Base-by-base conservation (phyloP, 1,140 invertebrate genomes). In the Drosophila carrolli region DNA sequence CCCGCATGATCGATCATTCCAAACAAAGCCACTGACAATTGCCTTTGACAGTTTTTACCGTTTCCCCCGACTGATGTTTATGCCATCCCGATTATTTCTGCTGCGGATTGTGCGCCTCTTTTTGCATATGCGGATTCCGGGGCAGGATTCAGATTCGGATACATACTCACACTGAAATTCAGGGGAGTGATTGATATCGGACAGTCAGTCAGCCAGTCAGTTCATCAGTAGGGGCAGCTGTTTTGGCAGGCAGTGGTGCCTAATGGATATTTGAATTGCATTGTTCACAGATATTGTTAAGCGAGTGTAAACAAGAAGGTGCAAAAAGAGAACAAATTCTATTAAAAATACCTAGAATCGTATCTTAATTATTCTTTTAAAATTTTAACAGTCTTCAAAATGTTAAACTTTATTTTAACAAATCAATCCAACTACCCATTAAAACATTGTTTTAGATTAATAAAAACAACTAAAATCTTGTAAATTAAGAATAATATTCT, bases 41-140 rank as follows among this genome's bases (percentile, higher is more conserved):
- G 85, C 80, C 76, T 71, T 79, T 86, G 83, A 86, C 83, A 88
- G 83, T 78, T 85, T 84, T 74, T 81, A 81, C 73, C 65, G 80
- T 80, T 88, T 57, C 38, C 50, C 47, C 47, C 75, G 66, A 86
- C 81, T 79, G 66, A 72, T 88, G 82, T 81, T 78, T 78, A 77
- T 63, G 65, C 71, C 68, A 47, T 66, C 14, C 73, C 40, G 61
- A 75, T 70, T 73, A 65, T 59, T 76, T 61, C 44, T 53, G 59
- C 46, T 63, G 65, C 27, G 48, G 41, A 53, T 41, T 75, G 48
- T 71, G 38, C 37, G 56, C 57, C 66, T 71, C 59, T 41, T 51
- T 78, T 70, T 48, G 75, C 75, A 77, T 77, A 77, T 77, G 75
- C 74, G 29, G 35, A 41, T 57, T 43, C 27, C 16, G 16, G 16